Evolutionary conservation across 2,888 invertebrate species (phyloP).

Genomic region (Dicyrtomina minuta): DNA sequence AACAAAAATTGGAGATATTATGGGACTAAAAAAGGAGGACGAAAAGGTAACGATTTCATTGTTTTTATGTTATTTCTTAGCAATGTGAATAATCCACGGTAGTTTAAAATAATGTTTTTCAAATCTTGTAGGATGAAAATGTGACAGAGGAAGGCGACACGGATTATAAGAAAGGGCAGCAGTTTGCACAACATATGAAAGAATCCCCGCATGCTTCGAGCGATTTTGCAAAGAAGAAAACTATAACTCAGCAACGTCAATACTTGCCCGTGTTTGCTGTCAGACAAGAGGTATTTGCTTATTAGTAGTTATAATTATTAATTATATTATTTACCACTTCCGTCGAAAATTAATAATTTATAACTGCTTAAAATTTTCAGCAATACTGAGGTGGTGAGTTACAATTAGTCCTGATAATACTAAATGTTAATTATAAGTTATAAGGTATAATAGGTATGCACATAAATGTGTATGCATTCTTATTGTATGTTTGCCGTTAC

Average conservation of each 20-base stretch:
- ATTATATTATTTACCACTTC: background rate
- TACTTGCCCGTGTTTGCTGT: conserved; percentile 95
- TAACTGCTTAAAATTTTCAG: too few species aligned
- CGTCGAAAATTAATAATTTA: too few species aligned
- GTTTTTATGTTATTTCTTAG: conserved; percentile 15
- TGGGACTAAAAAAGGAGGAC: conserved; percentile 83
- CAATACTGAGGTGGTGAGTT: too few species aligned
- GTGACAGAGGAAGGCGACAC: conserved; percentile 71
- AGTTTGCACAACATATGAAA: conserved; percentile 93
- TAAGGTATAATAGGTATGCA: too few species aligned
- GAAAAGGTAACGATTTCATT: conserved; percentile 59
- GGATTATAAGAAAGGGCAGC: conserved; percentile 89
- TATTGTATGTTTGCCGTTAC: too few species aligned
- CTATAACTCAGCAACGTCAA: conserved; percentile 82
- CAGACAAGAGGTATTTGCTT: conserved; percentile 69
- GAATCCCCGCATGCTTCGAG: conserved; percentile 67
- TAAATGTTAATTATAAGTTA: too few species aligned
- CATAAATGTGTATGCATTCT: too few species aligned
- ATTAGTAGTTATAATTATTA: conserved; percentile 26
- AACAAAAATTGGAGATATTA: conserved; percentile 91
- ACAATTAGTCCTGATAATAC: too few species aligned
- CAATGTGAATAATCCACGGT: background rate
- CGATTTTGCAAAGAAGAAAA: conserved; percentile 83
- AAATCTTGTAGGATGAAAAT: conserved; percentile 57
- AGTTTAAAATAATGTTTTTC: too few species aligned